Evolutionary conservation across 1,140 invertebrate genomes (phyloP), one percentile per base, ranked within the genome.

Genomic region (Parapsyche elsis): DNA sequence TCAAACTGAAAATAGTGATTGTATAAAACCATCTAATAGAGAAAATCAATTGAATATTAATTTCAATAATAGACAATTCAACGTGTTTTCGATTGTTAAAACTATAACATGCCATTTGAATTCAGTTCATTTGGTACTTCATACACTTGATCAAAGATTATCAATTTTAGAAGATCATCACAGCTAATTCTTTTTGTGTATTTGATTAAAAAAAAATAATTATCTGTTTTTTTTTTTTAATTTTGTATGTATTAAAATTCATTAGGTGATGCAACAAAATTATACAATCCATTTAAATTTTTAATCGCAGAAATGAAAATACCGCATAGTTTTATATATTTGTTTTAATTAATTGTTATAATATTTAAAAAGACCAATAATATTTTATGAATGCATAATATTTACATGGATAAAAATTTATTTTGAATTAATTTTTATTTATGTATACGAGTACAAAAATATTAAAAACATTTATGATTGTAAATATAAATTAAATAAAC

Each of bases 71-170:
- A 38, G 2, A 38, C 1, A 1, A 38, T 4, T 38, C 12, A 16
- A 14, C 12, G 10, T 4, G 12, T 53, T 53, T 53, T 12, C 49
- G 1, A 12, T 53, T 14, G 16, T 53, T 1, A 16, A 53, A 53
- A 26, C 87, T 73, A 88, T 89, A 84, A 86, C 88, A 75, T 87
- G 88, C 82, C 88, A 89, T 83, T 84, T 89, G 46, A 87, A 87
- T 86, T 87, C 87, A 64, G 83, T 89, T 10, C 87, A 88, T 86
- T 86, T 87, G 82, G 88, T 87, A 71, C 86, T 89, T 5, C 87
- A 88, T 77, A 81, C 88, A 76, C 85, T 89, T 64, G 88, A 89
- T 81, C 84, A 88, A 78, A 86, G 88, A 79, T 82, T 89, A 16
- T 87, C 86, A 73, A 87, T 85, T 79, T 76, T 89, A 77, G 88